Evolutionary conservation across 2,113 vertebrate species (phyloP), one percentile per base, ranked within the genome.

Genomic region (Butorides virescens): DNA sequence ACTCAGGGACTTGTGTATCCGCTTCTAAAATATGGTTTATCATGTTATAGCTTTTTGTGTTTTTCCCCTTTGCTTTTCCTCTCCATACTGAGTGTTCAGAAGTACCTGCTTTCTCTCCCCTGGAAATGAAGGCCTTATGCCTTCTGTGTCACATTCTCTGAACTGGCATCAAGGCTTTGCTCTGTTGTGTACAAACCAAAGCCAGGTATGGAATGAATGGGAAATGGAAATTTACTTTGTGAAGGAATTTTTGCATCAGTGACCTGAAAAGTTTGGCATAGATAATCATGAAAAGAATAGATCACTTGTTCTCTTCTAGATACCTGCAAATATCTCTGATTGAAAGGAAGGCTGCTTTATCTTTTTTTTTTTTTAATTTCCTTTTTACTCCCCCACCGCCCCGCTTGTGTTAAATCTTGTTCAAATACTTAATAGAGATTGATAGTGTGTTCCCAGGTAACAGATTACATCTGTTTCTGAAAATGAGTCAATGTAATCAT

Each of bases 401-500:
- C 49, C 37, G 13, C 14, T 52, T 68, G 13, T 49, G 25, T 85
- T 89, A 95, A 39, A 80, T 77, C 78, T 88, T 95, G 70, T 95
- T 90, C 93, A 95, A 87, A 94, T 82, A 90, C 90, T 90, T 92
- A 92, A 85, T 63, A 67, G 59, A 88, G 92, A 92, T 86, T 92
- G 92, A 72, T 96, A 92, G 86, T 76, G 34, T 89, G 88, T 91
- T 88, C 90, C 78, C 85, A 68, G 82, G 78, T 93, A 93, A 92
- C 91, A 90, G 92, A 90, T 93, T 71, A 58, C 92, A 90, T 96
- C 92, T 74, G 67, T 74, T 70, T 92, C 92, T 88, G 65, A 90
- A 91, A 95, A 66, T 79, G 76, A 95, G 78, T 83, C 93, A 96
- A 65, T 58, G 42, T 95, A 96, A 97, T 98, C 72, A 94, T 96